Percentiles rank a stretch among this genome's conserved stretches.
Evolutionary conservation across 2,113 vertebrate genomes (phyloP).

Genomic region (Leptocoma aspasia): DNA sequence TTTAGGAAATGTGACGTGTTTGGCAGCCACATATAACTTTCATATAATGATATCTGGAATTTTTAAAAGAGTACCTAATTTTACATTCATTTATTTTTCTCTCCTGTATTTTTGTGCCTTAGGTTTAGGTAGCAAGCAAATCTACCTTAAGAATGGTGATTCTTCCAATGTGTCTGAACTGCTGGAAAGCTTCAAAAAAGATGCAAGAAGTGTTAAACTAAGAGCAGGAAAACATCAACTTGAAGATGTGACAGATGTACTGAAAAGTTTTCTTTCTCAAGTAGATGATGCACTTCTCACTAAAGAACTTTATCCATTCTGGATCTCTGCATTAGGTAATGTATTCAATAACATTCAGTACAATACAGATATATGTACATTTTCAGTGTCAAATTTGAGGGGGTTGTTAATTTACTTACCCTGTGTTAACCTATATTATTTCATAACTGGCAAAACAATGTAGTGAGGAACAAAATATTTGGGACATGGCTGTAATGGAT

Average conservation of each 20-base stretch:
- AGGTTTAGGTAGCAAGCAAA: conserved; percentile 87
- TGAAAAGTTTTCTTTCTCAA: conserved; percentile 87
- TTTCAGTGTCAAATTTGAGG: not conserved
- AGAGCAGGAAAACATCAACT: conserved; percentile 85
- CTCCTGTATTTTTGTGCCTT: not conserved
- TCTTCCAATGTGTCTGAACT: conserved; percentile 75
- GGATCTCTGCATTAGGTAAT: conserved; percentile 91
- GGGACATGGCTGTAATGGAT: not conserved
- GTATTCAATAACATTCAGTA: not conserved
- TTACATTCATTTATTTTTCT: not conserved
- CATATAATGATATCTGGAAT: not conserved
- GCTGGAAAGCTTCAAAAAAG: conserved; percentile 84
- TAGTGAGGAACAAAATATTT: not conserved
- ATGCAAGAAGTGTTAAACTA: conserved; percentile 91
- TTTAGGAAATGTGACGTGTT: not conserved
- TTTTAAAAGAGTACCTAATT: not conserved
- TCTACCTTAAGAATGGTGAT: conserved; percentile 86
- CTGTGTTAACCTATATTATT: not conserved
- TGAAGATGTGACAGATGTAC: conserved; percentile 86
- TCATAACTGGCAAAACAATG: not conserved
- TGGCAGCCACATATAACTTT: not conserved
- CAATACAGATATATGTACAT: not conserved
- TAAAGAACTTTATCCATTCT: conserved; percentile 96
- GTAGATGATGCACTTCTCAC: conserved; percentile 89
- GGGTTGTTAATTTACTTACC: not conserved